Base-by-base conservation (phyloP, 1,140 invertebrate species). In the Eupristina koningsbergeri region DNA sequence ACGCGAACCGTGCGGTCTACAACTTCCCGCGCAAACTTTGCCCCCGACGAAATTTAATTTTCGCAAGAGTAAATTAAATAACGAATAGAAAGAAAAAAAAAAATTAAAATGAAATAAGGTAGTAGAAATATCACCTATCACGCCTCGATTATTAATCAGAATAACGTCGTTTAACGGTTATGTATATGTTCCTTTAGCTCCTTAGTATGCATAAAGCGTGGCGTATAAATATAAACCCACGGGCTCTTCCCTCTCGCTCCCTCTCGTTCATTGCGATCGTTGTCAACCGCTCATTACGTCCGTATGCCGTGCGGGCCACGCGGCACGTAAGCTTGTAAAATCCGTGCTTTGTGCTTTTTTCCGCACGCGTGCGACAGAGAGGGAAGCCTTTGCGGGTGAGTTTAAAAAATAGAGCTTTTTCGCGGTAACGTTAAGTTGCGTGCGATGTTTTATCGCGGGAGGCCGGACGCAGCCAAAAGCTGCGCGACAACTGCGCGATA, bases 291-390 rank as follows among this genome's bases (percentile, higher is more conserved):
- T 84, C 78, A 67, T 84, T 84, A 84, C 19, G 41, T 39, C 36
- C 34, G 69, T 78, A 63, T 45, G 47, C 34, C 36, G 39, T 58
- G 74, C 34, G 22, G 41, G 34, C 26, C 34, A n/a, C 26, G 74
- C 47, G n/a, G 53, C 71, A 80, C 78, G 83, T 80, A 61, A 84
- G 69, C 63, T 80, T 84, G 45, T 76, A 80, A 83, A 83, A 78
- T 83, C 81, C 64, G 34, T 73, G 81, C 74, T 69, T 71, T 77
- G 75, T 73, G 67, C 78, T 64, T 80, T 80, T 84, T 74, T 73
- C 63, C 53, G 39, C 0, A 53, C 15, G n/a, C 26, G 26, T 41
- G 41, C 58, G 17, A 47, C 41, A 31, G 47, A 39, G 31, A 34
- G 63, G 50, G 63, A 50, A 45, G 61, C 15, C 3, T 58, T 39